Evolutionary conservation across 2,888 invertebrate species (phyloP).

Genomic region (Neoscelio sp.): DNA sequence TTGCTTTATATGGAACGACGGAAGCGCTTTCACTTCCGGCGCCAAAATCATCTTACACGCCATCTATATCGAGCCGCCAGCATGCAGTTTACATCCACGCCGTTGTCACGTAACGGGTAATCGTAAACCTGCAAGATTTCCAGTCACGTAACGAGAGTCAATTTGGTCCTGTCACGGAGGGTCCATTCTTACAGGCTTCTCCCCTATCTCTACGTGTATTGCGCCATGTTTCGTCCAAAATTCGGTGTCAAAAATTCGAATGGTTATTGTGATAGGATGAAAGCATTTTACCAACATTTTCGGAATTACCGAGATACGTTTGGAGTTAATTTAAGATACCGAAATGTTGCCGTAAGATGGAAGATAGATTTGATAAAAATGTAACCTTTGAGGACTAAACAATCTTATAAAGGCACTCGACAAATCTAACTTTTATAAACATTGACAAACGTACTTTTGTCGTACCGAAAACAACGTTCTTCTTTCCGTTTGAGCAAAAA

Average conservation of each 20-base stretch:
- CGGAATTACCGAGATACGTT: background rate
- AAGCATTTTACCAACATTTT: background rate
- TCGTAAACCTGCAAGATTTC: slow-evolving; percentile 77
- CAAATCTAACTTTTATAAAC: background rate
- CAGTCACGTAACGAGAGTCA: slow-evolving; percentile 77
- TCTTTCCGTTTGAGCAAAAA: slow-evolving; percentile 1
- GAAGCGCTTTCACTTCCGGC: slow-evolving; percentile 64
- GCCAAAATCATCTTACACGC: slow-evolving; percentile 63
- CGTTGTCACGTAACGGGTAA: slow-evolving; percentile 75
- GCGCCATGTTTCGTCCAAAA: slow-evolving; percentile 11
- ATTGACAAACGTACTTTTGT: slow-evolving; percentile 6
- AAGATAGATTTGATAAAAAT: too few relatives aligned
- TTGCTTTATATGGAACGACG: slow-evolving; percentile 57
- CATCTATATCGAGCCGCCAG: slow-evolving; percentile 67
- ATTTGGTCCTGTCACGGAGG: slow-evolving; percentile 74
- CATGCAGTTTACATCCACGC: slow-evolving; percentile 66
- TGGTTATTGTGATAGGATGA: slow-evolving; percentile 11
- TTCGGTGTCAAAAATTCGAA: slow-evolving; percentile 35
- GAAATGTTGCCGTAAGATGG: too few relatives aligned
- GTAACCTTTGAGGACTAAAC: too few relatives aligned
- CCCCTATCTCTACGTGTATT: slow-evolving; percentile 36
- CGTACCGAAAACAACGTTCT: background rate
- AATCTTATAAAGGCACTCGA: too few relatives aligned
- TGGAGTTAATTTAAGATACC: too few relatives aligned
- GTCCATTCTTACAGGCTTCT: slow-evolving; percentile 69